Evolutionary conservation across 1,140 invertebrate genomes (phyloP).

Genomic region (Brachionus calyciflorus): DNA sequence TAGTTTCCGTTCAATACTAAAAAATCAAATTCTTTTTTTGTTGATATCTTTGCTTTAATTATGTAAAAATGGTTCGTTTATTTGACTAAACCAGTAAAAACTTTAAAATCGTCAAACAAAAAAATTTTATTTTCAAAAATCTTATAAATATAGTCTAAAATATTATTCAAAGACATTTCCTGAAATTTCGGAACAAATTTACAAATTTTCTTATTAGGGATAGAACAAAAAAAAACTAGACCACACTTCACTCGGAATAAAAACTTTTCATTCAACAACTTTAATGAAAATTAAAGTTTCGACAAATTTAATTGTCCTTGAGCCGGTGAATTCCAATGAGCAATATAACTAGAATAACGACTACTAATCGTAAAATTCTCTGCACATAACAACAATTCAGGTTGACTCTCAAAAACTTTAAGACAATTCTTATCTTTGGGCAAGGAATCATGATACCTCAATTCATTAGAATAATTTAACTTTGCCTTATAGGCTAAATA

Average conservation of each 20-base stretch:
- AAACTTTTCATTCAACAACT: background rate
- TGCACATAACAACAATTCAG: slow-evolving; percentile 19
- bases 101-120: too few relatives aligned
- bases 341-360: slow-evolving; percentile 24
- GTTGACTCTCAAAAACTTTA: slow-evolving; percentile 20
- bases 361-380: slow-evolving; percentile 45
- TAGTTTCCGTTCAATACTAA: too few relatives aligned
- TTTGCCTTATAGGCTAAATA: slow-evolving; percentile 43
- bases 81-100: too few relatives aligned
- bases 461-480: background rate
- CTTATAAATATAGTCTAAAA: too few relatives aligned
- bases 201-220: too few relatives aligned
- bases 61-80: too few relatives aligned
- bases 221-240: background rate
- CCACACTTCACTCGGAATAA: background rate
- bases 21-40: too few relatives aligned
- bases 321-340: slow-evolving; percentile 26
- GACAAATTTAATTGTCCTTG: slow-evolving; percentile 33
- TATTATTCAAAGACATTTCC: too few relatives aligned
- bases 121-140: too few relatives aligned
- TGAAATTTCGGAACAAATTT: background rate
- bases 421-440: slow-evolving; percentile 17
- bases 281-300: slow-evolving; percentile 29
- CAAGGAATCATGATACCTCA: slow-evolving; percentile 1
- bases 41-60: too few relatives aligned